A percentile compares a stretch with the other conserved stretches of the same genome.
Conservation (phyloP, 2,113 vertebrate species). For the Talpa occidentalis region DNA sequence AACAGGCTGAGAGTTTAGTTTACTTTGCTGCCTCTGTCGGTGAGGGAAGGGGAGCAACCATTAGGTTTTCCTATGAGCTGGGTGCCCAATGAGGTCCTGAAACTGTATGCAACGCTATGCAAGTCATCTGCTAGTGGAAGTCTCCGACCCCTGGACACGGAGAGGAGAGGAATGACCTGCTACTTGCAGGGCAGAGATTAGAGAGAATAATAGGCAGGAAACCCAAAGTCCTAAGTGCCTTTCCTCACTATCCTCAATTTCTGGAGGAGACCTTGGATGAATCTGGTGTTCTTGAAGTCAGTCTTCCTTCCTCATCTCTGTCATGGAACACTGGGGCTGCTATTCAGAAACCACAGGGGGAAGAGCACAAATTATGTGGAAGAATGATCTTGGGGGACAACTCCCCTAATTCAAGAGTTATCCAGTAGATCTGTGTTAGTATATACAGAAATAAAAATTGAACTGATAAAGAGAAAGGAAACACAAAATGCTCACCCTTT, state of each 20-base stretch:
- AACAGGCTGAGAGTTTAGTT: background rate
- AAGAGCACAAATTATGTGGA: background rate
- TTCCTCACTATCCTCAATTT: background rate
- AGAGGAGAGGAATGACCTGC: background rate
- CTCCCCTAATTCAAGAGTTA: background rate
- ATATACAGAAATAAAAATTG: conserved; percentile 47
- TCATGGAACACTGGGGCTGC: background rate
- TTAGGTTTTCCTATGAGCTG: background rate
- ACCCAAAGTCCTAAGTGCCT: background rate
- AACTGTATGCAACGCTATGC: background rate
- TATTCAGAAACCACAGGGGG: background rate
- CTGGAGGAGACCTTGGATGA: background rate
- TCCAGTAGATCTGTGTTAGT: background rate
- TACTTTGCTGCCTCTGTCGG: background rate
- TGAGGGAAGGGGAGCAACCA: background rate
- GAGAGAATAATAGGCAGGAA: conserved; percentile 10
- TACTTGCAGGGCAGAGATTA: background rate
- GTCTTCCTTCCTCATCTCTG: background rate
- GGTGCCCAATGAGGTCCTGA: background rate
- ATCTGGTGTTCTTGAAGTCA: conserved; percentile 1
- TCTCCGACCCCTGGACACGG: background rate
- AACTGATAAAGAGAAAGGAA: conserved; percentile 19
- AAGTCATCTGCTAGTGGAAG: background rate
- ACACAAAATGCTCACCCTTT: background rate
- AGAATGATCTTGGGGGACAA: background rate